Base-by-base conservation (phyloP, 2,797 vertebrate species). In the Gila robusta region DNA sequence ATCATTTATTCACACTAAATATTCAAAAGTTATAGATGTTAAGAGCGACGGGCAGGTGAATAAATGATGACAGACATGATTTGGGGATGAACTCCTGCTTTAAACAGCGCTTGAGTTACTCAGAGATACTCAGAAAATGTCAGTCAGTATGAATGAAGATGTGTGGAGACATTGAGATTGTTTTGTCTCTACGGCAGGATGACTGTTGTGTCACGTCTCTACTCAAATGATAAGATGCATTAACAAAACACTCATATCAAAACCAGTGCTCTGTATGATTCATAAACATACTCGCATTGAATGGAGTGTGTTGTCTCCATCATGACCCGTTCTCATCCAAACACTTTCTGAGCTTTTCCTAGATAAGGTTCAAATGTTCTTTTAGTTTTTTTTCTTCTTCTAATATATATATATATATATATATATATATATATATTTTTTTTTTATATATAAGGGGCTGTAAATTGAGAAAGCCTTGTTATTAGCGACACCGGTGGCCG, bases 141-240 rank as follows among this genome's bases (percentile, higher is more conserved):
- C 16, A 49, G 64, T 82, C 62, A 71, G 72, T 17, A 80, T 70
- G 32, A 80, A 80, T 71, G 56, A 72, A 52, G 81, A 85, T 69
- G 26, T 85, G 39, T 85, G 19, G 9, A 83, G 44, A 79, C 83
- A 80, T 4, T 37, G 28, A 56, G 74, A 78, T 64, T 89, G 88
- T 87, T 89, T 87, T 77, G 88, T 87, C 83, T 89, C 71, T 71
- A 62, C 2, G n/a, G 41, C 83, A 76, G 32, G 32, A 66, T 79
- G 88, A 47, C 83, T 44, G 59, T 81, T 67, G 83, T 76, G 71
- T 35, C 73, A 44, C 19, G n/a, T 83, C 70, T 64, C 54, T 70
- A 32, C 49, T 47, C n/a, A 54, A n/a, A 67, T 2, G 44, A 89
- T 89, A 89, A 87, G 70, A 71, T 35, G 3, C 23, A 37, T 83